Evolutionary conservation across 2,888 invertebrate genomes (phyloP), one percentile per base, ranked within the genome.

Genomic region (Drosophila niveifrons): DNA sequence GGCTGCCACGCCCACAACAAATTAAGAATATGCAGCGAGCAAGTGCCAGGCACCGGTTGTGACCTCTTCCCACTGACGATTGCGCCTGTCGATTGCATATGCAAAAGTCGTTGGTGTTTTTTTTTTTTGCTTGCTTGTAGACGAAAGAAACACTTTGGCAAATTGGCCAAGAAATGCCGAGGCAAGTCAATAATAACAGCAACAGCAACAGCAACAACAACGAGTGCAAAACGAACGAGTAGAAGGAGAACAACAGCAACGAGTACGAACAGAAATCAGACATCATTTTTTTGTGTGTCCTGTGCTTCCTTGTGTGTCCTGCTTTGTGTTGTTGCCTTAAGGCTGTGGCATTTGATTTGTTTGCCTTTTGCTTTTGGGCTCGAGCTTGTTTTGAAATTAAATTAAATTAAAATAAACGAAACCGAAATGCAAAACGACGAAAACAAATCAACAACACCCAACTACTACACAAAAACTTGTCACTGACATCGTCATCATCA

Each of bases 61-160:
- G 44, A 43, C 18, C 3, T 15, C 10, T 41, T 7, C 66, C 29
- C 69, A 73, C 66, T 4, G 11, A 75, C 84, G 84, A 77, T 84
- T 85, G 85, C 85, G 85, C 88, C 85, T 83, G 83, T 84, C 83
- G 83, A 83, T 87, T 67, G 66, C 77, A 23, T 6, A 73, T 61
- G 44, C 23, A 44, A 13, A 13, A 13, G 11, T 6, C 39, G 15
- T 39, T 1, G 15, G 13, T 1, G 2, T 41, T 41, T 41, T 41
- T 15, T 36, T 10, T 11, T 34, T 3, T 47, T 11, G 15, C 36
- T 51, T 46, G 39, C 62, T 53, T 65, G 59, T 52, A 61, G 70
- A 66, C 82, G 51, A 88, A 85, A 88, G 51, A 88, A 85, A 88
- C 86, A 85, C 84, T 85, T 87, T 88, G 82, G 71, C 78, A 88